These are phyloP conservation scores for Glossosoma conforme DNA, from an alignment of 1,140 invertebrate species.

Conservation along the genomic window DNA sequence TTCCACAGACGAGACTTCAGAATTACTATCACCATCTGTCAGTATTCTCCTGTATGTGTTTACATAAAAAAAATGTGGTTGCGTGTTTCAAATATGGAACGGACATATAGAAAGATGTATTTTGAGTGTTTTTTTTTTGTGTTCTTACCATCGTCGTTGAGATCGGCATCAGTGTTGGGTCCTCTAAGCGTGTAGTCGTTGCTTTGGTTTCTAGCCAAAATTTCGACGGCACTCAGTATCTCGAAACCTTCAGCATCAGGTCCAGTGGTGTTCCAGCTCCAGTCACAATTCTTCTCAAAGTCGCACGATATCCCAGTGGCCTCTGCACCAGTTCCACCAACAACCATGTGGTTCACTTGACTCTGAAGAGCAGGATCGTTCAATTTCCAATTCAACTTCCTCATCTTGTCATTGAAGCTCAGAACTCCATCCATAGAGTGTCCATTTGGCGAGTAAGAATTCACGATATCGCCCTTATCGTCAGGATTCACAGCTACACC, in stretches of 20 bases:
- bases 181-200: constrained; percentile 40
- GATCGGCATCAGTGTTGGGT: constrained; percentile 41
- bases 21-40: too few species aligned
- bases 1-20: too few species aligned
- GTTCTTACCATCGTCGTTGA: constrained; percentile 13
- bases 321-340: constrained; percentile 36
- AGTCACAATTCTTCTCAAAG: constrained; percentile 42
- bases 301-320: constrained; percentile 44
- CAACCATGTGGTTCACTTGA: constrained; percentile 34
- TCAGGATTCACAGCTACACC: constrained; percentile 32
- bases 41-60: too few species aligned
- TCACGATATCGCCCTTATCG: constrained; percentile 37
- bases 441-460: constrained; percentile 31
- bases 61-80: too few species aligned
- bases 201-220: constrained; percentile 36
- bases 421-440: constrained; percentile 34
- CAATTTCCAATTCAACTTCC: constrained; percentile 36
- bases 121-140: not conserved
- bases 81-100: too few species aligned
- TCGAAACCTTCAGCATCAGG: constrained; percentile 41
- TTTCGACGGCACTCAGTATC: constrained; percentile 37
- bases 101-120: not conserved
- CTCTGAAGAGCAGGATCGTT: constrained; percentile 44
- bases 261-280: constrained; percentile 44
- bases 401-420: constrained; percentile 36